Evolutionary conservation across 2,797 vertebrate genomes (phyloP), one percentile per base, ranked within the genome.

Genomic region (Neosilurus mollespiculum): DNA sequence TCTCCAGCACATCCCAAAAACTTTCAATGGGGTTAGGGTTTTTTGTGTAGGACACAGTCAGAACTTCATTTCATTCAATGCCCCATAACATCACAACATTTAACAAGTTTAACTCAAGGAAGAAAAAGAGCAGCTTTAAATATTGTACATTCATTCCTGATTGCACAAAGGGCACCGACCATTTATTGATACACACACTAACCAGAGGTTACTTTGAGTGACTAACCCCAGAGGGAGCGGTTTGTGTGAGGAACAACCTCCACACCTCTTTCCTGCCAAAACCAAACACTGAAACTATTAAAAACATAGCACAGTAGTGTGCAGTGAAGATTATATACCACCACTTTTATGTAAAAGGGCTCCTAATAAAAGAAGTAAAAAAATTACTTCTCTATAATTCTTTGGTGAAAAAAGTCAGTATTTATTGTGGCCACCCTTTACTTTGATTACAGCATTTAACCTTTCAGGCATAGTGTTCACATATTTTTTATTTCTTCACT

Each of bases 171-270:
- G 82, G 61, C 9, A 62, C 54, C 30, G 61, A 43, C 22, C 71
- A 58, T 84, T 24, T 72, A 73, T 43, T 82, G 12, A 66, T 71
- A 81, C 24, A 70, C 26, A 4, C 58, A 53, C 59, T 53, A 62
- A 75, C 24, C 22, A 37, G 37, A 80, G 54, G 34, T 6, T 58
- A 61, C 61, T 56, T 65, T 49, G 69, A 49, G 65, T 78, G 82
- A 85, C 70, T 84, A 82, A 80, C 54, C 70, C 54, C 6, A 30
- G 26, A 84, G 78, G 87, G 84, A 80, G 84, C 49, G 87, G 84
- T 84, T 81, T 81, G 26, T 79, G 65, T 43, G 16, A 79, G 12
- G 72, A 81, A 70, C 84, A 85, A n/a, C 24, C n/a, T 30, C 72
- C 72, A 80, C 79, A 80, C 76, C 87, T 84, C 58, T 54, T 66